These are phyloP conservation scores for Drosophila eugracilis DNA, from an alignment of 1,140 invertebrate genomes.

Conservation along the genomic window DNA sequence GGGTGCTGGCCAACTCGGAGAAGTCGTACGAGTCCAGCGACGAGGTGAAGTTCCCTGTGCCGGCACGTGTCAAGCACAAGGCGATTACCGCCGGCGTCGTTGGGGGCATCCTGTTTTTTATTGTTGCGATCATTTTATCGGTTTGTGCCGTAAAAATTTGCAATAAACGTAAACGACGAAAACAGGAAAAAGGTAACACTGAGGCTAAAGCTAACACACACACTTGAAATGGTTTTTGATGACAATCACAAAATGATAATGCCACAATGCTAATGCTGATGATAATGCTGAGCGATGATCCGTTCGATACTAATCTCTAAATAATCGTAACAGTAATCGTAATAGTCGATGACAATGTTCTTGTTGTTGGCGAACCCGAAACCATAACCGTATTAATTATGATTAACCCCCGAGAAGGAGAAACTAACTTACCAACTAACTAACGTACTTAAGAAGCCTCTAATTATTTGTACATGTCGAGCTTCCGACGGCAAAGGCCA, in stretches of 20 bases:
- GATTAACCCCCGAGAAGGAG: constrained; percentile 25
- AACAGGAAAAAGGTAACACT: constrained; percentile 97
- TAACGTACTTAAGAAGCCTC: constrained; percentile 1
- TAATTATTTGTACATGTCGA: neutral
- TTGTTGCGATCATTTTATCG: constrained; percentile 97
- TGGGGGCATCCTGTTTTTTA: constrained; percentile 97
- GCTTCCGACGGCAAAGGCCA: constrained; percentile 27
- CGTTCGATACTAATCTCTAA: constrained; percentile 22
- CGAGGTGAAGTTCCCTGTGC: constrained; percentile 94
- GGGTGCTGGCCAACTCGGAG: constrained; percentile 93
- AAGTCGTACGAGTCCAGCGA: constrained; percentile 93
- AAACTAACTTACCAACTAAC: constrained; percentile 15
- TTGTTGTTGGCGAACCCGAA: constrained; percentile 55
- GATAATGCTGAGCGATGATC: constrained; percentile 25
- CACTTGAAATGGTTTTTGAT: constrained; percentile 83
- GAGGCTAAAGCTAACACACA: constrained; percentile 70
- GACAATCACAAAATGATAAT: constrained; percentile 51
- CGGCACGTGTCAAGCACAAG: constrained; percentile 95
- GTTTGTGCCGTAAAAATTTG: constrained; percentile 98
- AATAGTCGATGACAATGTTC: constrained; percentile 42
- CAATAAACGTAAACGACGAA: constrained; percentile 97
- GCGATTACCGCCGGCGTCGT: constrained; percentile 97
- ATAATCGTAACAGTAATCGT: constrained; percentile 8
- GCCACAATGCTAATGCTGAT: constrained; percentile 29
- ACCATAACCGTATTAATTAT: constrained; percentile 16